These are phyloP conservation scores for Stichodactyla helianthus DNA, from an alignment of 64 coral and sea anemone genomes.

Conservation along the genomic window DNA sequence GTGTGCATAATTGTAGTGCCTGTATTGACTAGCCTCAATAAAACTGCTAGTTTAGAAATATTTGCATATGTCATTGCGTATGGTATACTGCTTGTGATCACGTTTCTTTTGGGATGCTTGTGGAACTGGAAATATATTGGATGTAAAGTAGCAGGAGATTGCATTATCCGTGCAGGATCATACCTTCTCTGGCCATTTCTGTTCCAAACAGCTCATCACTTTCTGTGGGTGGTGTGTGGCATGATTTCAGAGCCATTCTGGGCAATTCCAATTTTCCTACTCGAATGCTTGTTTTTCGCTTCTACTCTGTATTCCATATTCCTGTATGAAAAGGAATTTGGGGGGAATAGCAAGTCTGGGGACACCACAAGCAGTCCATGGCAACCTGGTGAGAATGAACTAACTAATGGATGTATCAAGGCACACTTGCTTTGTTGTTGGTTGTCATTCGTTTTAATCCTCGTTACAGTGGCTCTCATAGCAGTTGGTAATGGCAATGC, in stretches of 20 bases:
- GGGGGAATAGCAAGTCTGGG: not conserved
- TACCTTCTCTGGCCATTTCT: not conserved
- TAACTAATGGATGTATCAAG: not conserved
- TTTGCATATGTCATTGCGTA: not conserved
- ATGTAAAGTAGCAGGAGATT: not conserved
- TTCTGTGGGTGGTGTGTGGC: conserved; percentile 58
- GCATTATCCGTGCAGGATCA: not conserved
- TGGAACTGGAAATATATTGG: not conserved
- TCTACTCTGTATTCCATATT: not conserved
- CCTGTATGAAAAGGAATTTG: not conserved
- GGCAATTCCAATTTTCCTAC: conserved; percentile 43
- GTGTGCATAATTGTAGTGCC: too few species aligned
- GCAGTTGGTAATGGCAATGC: not conserved
- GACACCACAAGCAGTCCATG: not conserved
- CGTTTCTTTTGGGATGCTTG: not conserved
- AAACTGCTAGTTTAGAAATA: too few species aligned
- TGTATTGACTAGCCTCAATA: too few species aligned
- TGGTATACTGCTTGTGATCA: not conserved
- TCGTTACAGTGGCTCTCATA: not conserved
- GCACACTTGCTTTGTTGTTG: not conserved
- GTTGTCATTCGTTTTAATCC: not conserved
- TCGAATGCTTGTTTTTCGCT: not conserved
- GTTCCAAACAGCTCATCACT: conserved; percentile 19
- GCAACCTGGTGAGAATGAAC: not conserved
- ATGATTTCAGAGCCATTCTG: conserved; percentile 62